Conservation (phyloP, 2,888 invertebrate genomes). For the Apamea sordens region DNA sequence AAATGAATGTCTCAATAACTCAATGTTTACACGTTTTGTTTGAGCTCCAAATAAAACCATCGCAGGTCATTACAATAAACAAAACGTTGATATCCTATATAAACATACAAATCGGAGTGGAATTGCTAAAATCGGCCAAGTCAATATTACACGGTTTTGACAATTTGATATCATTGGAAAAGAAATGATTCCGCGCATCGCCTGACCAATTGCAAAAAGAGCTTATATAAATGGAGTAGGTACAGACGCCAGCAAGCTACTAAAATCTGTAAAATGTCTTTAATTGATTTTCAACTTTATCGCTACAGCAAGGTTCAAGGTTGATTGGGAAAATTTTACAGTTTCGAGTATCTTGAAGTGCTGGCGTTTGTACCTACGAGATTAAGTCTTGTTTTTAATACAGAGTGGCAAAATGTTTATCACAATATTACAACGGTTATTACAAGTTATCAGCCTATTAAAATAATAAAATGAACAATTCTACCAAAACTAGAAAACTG, state of each 20-base stretch:
- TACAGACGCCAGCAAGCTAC: no score
- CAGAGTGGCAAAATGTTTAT: neutral
- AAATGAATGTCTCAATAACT: constrained; percentile 45
- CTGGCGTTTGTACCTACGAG: no score
- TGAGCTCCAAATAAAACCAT: constrained; percentile 37
- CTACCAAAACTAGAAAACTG: no score
- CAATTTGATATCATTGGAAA: neutral
- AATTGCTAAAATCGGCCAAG: constrained; percentile 9
- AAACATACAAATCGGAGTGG: constrained; percentile 52
- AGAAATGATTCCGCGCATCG: neutral
- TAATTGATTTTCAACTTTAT: no score
- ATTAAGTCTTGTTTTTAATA: neutral
- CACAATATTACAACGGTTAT: neutral
- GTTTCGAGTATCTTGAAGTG: no score
- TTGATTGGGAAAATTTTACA: no score
- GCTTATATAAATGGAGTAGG: neutral
- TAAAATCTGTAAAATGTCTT: no score
- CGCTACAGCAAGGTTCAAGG: no score
- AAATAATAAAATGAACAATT: no score
- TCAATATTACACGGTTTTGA: constrained; percentile 11
- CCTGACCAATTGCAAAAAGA: neutral
- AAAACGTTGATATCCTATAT: constrained; percentile 67
- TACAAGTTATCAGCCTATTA: no score
- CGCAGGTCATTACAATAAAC: constrained; percentile 70
- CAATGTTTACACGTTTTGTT: constrained; percentile 49